These are phyloP conservation scores for Gymnodraco acuticeps DNA, from an alignment of 2,797 vertebrate genomes.

Conservation along the genomic window DNA sequence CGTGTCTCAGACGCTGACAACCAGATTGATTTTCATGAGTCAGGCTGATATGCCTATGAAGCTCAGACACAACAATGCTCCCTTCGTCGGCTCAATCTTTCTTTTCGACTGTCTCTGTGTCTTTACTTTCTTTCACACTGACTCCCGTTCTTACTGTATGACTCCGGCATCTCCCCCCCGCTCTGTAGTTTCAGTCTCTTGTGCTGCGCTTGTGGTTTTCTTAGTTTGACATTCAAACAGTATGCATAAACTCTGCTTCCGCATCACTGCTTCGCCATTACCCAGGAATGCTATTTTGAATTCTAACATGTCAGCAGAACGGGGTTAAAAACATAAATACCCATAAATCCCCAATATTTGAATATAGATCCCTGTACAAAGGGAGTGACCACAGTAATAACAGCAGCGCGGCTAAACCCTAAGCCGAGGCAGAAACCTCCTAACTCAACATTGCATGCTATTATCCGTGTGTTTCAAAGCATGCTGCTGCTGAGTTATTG, in stretches of 20 bases:
- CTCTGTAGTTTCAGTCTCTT: slow-evolving; percentile 55
- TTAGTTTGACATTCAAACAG: slow-evolving; percentile 74
- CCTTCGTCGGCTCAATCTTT: slow-evolving; percentile 59
- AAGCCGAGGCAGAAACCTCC: slow-evolving; percentile 58
- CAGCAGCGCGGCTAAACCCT: slow-evolving; percentile 54
- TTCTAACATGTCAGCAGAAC: slow-evolving; percentile 80
- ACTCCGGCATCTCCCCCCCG: slow-evolving; percentile 16
- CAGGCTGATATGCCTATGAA: slow-evolving; percentile 61
- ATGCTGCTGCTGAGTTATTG: slow-evolving; percentile 44
- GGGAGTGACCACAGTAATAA: slow-evolving; percentile 68
- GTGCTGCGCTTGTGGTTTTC: slow-evolving; percentile 72
- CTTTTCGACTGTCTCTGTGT: slow-evolving; percentile 25
- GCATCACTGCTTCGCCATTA: slow-evolving; percentile 68
- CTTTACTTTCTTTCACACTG: slow-evolving; percentile 18
- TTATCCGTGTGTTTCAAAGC: slow-evolving; percentile 66
- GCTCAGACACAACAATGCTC: slow-evolving; percentile 52
- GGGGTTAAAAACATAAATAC: slow-evolving; percentile 81
- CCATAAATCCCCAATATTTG: slow-evolving; percentile 79
- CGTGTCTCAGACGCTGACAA: slow-evolving; percentile 65
- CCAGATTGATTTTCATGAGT: slow-evolving; percentile 72
- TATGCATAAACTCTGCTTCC: slow-evolving; percentile 78
- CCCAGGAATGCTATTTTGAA: slow-evolving; percentile 72
- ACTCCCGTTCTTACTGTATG: slow-evolving; percentile 37
- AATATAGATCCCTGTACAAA: slow-evolving; percentile 78
- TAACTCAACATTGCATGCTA: slow-evolving; percentile 53